These are phyloP conservation scores for Habroteleia sp. DNA, from an alignment of 2,888 invertebrate species.

Conservation along the genomic window DNA sequence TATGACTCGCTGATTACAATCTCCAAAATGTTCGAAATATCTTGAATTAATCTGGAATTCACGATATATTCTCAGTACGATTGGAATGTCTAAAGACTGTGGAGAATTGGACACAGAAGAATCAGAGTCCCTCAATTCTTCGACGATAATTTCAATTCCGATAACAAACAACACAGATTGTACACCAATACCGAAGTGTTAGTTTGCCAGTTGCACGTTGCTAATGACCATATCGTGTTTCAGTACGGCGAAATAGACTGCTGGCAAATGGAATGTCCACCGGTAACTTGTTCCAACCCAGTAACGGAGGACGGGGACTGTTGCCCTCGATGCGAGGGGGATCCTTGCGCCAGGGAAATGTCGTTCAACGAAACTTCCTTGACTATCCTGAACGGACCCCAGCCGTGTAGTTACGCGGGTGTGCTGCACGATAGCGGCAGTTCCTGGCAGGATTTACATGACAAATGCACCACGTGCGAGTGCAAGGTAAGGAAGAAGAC, in stretches of 20 bases:
- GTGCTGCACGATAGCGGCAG: constrained; percentile 84
- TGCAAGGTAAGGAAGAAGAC: constrained; percentile 85
- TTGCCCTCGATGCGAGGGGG: constrained; percentile 87
- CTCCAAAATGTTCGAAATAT: constrained; percentile 12
- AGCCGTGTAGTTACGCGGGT: constrained; percentile 85
- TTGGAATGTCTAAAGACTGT: constrained; percentile 5
- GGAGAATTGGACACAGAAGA: neutral
- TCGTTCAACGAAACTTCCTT: constrained; percentile 77
- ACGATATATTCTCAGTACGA: constrained; percentile 20
- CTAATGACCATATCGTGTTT: constrained; percentile 61
- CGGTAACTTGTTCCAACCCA: constrained; percentile 85
- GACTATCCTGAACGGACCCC: constrained; percentile 75
- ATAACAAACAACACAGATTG: too few relatives aligned
- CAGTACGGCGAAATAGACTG: constrained; percentile 94
- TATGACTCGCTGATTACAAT: constrained; percentile 14
- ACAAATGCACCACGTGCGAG: constrained; percentile 87
- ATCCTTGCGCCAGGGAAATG: constrained; percentile 81
- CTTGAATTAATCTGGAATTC: constrained; percentile 19
- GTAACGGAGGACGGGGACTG: constrained; percentile 86
- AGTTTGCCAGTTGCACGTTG: too few relatives aligned
- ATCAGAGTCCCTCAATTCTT: neutral
- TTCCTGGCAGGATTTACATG: constrained; percentile 84
- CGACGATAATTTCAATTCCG: neutral
- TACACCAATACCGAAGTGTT: too few relatives aligned
- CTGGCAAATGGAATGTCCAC: constrained; percentile 92